Evolutionary conservation across 2,888 invertebrate genomes (phyloP).

Genomic region (Nipponacmea schrenckii): DNA sequence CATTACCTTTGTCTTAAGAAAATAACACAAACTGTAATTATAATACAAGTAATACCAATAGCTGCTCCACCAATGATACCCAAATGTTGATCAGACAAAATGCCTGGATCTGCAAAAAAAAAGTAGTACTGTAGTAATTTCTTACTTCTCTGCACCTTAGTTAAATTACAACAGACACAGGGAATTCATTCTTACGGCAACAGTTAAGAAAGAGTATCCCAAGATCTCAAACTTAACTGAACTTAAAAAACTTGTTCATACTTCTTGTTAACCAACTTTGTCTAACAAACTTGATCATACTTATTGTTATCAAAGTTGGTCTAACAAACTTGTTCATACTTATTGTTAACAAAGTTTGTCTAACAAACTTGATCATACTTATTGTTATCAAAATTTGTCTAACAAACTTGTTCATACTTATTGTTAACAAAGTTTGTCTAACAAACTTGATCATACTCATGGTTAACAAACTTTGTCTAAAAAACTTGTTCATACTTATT

Average conservation of each 20-base stretch:
- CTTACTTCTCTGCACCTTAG: not conserved
- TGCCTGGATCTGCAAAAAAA: not conserved
- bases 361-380: too few species aligned
- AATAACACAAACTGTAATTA: conserved; percentile 25
- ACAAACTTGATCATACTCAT: too few species aligned
- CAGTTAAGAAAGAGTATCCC: too few species aligned
- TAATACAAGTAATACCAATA: conserved; percentile 26
- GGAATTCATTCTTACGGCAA: not conserved
- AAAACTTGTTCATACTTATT: too few species aligned
- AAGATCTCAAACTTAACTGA: not conserved
- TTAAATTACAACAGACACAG: not conserved
- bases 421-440: too few species aligned
- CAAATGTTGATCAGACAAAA: conserved; percentile 25
- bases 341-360: too few species aligned
- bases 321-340: not conserved
- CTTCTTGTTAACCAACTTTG: too few species aligned
- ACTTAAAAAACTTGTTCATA: not conserved
- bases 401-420: not conserved
- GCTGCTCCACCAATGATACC: conserved; percentile 24
- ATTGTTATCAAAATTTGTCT: too few species aligned
- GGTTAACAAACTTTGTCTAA: too few species aligned
- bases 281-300: too few species aligned
- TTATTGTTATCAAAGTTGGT: too few species aligned
- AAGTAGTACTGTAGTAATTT: too few species aligned
- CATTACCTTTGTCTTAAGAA: conserved; percentile 21